Evolutionary conservation across 1,140 invertebrate species (phyloP).

Genomic region (Cotesia glomerata): DNA sequence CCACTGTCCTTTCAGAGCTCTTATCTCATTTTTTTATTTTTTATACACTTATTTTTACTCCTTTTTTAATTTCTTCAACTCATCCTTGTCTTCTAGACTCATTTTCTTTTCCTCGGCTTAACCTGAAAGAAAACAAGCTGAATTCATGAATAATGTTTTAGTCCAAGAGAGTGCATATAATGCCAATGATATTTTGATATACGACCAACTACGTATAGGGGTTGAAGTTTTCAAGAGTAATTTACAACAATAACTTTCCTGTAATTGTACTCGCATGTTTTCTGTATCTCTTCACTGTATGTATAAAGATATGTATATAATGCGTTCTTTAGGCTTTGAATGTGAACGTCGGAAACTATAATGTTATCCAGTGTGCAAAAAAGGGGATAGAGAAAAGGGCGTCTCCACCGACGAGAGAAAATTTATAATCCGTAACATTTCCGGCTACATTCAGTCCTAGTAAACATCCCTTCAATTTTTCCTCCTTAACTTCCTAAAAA

Average conservation of each 20-base stretch:
- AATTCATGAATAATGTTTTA: background rate
- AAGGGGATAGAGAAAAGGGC: constrained; percentile 9
- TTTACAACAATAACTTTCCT: background rate
- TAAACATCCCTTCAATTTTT: constrained; percentile 4
- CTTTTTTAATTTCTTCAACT: background rate
- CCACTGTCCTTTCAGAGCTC: constrained; percentile 29
- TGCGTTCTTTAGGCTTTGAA: too few species aligned
- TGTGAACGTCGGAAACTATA: too few species aligned
- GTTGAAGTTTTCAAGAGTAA: background rate
- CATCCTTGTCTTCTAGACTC: constrained; percentile 19
- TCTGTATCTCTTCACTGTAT: background rate
- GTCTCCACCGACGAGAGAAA: constrained; percentile 34
- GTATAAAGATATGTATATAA: too few species aligned
- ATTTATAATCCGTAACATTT: constrained; percentile 55
- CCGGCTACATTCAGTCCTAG: constrained; percentile 37
- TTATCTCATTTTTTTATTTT: constrained; percentile 23
- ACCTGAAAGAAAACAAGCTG: constrained; percentile 38
- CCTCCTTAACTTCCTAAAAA: constrained; percentile 25
- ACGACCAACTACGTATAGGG: background rate
- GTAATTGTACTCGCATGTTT: constrained; percentile 47
- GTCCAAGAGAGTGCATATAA: background rate
- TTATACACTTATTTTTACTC: constrained; percentile 2
- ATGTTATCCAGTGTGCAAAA: background rate
- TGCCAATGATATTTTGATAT: background rate
- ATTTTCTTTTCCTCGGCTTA: constrained; percentile 31